phyloP scores from a whole-genome alignment of 1,140 invertebrate species.

The Protaetia brevitarsis region DNA sequence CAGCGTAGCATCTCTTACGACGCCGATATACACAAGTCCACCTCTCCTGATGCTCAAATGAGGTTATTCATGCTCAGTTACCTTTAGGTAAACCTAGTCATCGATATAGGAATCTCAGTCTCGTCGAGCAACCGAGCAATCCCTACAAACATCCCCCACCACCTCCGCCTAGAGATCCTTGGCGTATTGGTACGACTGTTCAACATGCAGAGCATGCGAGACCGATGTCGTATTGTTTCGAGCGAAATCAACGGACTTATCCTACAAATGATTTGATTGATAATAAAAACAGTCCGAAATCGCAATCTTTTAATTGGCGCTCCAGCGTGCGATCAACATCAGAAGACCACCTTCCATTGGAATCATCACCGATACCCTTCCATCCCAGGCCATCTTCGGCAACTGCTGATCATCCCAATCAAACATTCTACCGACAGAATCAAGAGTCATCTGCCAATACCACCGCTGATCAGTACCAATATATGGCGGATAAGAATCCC shows the following conservation, averaged over 20 bases:
- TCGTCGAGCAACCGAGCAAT: slow-evolving; percentile 34
- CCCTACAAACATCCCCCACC: slow-evolving; percentile 55
- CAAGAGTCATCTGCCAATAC: slow-evolving; percentile 35
- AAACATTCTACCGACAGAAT: slow-evolving; percentile 39
- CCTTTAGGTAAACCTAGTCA: slow-evolving; percentile 38
- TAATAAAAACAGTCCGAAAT: slow-evolving; percentile 21
- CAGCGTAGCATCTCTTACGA: slow-evolving; percentile 45
- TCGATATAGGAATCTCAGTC: slow-evolving; percentile 39
- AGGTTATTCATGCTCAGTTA: slow-evolving; percentile 41
- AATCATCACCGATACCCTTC: slow-evolving; percentile 33
- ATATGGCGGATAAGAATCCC: slow-evolving; percentile 64
- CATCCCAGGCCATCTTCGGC: slow-evolving; percentile 55
- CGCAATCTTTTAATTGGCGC: slow-evolving; percentile 35
- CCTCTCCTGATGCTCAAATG: slow-evolving; percentile 29
- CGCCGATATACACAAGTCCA: slow-evolving; percentile 42
- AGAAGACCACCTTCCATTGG: slow-evolving; percentile 53
- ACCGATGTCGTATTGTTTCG: slow-evolving; percentile 55
- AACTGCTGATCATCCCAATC: slow-evolving; percentile 43
- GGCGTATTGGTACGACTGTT: slow-evolving; percentile 54
- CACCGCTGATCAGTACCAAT: slow-evolving; percentile 53
- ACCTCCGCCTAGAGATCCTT: slow-evolving; percentile 69
- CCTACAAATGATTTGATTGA: not conserved
- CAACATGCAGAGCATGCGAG: slow-evolving; percentile 52
- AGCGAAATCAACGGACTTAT: not conserved
- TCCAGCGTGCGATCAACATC: slow-evolving; percentile 52